phyloP scores from a whole-genome alignment of 2,888 invertebrate genomes.

The Ormyrus thymus region DNA sequence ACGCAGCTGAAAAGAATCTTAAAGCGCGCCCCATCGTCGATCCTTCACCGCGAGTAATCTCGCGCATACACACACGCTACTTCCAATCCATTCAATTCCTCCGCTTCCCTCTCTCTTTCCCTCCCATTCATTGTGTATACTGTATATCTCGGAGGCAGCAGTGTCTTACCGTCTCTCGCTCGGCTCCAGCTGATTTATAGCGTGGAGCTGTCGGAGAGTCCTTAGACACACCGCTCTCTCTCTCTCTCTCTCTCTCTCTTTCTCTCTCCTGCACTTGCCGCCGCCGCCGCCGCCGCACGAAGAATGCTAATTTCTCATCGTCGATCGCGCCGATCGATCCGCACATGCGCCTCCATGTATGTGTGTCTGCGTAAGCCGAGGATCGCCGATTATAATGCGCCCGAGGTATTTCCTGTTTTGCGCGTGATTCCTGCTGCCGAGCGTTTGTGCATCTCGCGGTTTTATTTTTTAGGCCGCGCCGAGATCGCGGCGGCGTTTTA shows the following conservation, averaged over 20 bases:
- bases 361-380: not conserved
- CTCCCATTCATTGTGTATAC: constrained; percentile 18
- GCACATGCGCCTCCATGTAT: not conserved
- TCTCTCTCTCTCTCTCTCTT: constrained; percentile 15
- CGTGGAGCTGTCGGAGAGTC: no score
- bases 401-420: constrained; percentile 51
- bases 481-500: not conserved
- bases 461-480: not conserved
- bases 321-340: constrained; percentile 35
- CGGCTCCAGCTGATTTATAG: not conserved
- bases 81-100: constrained; percentile 32
- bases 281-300: constrained; percentile 16
- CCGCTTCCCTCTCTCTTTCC: not conserved
- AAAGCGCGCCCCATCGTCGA: no score
- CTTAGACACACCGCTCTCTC: not conserved
- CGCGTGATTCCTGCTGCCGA: constrained; percentile 10
- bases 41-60: no score
- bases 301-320: constrained; percentile 54
- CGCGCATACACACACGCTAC: constrained; percentile 4
- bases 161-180: constrained; percentile 1
- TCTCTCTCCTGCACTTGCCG: not conserved
- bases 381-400: constrained; percentile 48
- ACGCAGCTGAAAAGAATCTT: no score
- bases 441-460: not conserved
- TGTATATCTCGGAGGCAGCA: not conserved